Evolutionary conservation across 2,113 vertebrate species (phyloP), one percentile per base, ranked within the genome.

Genomic region (Hemibagrus wyckioides): DNA sequence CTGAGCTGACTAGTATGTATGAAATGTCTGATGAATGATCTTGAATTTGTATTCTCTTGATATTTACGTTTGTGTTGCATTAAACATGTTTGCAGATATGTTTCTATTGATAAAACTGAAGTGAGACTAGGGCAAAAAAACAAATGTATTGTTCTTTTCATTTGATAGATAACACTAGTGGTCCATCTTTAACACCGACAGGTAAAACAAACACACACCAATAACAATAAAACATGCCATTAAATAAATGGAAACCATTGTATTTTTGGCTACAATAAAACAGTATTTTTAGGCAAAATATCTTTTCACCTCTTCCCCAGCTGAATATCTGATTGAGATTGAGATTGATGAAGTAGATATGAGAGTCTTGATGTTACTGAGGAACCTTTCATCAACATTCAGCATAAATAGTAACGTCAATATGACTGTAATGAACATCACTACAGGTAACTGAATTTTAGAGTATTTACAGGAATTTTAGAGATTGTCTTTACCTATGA

Each of bases 391-490:
- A 28, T 23, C 11, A 28, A n/a, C 5, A 0, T 6, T 36, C 44
- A 69, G n/a, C 4, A 50, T 10, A 33, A 69, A 50, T 17, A 54
- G 19, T 52, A 33, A 52, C 63, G 9, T 69, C 48, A 48, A 21
- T 13, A 69, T 83, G n/a, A 69, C 48, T 83, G n/a, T 69, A 9
- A 50, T 83, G 2, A 69, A 69, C 82, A 69, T 83, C 61, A 83
- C 82, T 83, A 83, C 82, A 83, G 82, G 82, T 83, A 69, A 54
- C n/a, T 83, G 23, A n/a, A 5, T n/a, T n/a, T n/a, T n/a, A n/a
- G n/a, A n/a, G n/a, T n/a, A n/a, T n/a, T n/a, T n/a, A n/a, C n/a
- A n/a, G n/a, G n/a, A n/a, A n/a, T n/a, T n/a, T n/a, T n/a, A n/a
- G n/a, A n/a, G n/a, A n/a, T n/a, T n/a, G n/a, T n/a, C n/a, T n/a